Evolutionary conservation across 2,888 invertebrate genomes (phyloP), one percentile per base, ranked within the genome.

Genomic region (Synergus japonicus): DNA sequence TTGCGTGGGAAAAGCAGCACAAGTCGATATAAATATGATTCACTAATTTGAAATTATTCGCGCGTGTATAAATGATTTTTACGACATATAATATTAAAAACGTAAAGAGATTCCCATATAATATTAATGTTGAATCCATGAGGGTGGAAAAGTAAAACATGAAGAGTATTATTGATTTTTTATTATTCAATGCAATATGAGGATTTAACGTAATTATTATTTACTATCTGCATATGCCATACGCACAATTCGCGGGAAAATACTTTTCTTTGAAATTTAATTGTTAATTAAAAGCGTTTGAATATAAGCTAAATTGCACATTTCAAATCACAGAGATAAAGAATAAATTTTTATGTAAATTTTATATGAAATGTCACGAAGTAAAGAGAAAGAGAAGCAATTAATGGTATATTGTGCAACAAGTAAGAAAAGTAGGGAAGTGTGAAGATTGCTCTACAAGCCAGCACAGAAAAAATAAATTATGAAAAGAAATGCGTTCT

Each of bases 21-120:
- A 67, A n/a, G 76, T 37, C 79, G 80, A 79, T 84, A 83, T 82
- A 87, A 85, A 86, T 86, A 84, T 85, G 83, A 86, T 82, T 85
- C 83, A 82, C 83, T 85, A 87, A 87, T 88, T 87, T 86, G 82
- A 84, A 86, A 87, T 87, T 87, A 88, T 86, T 83, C 85, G 80
- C 66, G 83, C 86, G 85, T 85, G 83, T 85, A 77, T 84, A 77
- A 29, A 29, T 86, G 85, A 89, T 89, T 54, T 73, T 73, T 73
- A 15, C 73, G 37, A 37, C n/a, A 37, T 49, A 73, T 73, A 54
- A 54, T 54, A 73, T 73, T 73, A 49, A 73, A 73, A 73, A 37
- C 73, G 12, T n/a, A 73, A 54, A 37, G 49, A 37, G 37, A 49
- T 73, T 73, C 54, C 49, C 73, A 54, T 29, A 29, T 29, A 29